Conservation (phyloP, 2,113 vertebrate genomes). For the Anser brachyrhynchus region DNA sequence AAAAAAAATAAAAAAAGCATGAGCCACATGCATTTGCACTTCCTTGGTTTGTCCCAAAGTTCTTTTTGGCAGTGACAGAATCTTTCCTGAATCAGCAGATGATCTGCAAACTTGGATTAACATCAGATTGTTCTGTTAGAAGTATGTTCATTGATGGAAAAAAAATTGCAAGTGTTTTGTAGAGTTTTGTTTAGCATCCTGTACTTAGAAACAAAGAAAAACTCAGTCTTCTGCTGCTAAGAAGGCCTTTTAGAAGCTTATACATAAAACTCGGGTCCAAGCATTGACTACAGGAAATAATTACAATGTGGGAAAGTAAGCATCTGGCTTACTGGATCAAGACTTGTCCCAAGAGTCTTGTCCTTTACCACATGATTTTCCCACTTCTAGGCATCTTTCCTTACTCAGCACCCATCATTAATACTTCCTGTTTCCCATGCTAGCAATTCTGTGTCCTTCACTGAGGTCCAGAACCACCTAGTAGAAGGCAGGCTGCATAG, state of each 20-base stretch:
- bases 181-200: not conserved
- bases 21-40: not conserved
- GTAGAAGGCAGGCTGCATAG: not conserved
- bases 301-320: not conserved
- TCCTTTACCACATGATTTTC: not conserved
- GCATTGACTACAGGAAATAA: not conserved
- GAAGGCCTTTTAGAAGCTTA: not conserved
- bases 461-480: not conserved
- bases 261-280: not conserved
- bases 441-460: not conserved
- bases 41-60: not conserved
- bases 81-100: not conserved
- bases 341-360: not conserved
- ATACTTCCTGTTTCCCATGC: not conserved
- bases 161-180: not conserved
- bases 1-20: not conserved
- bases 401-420: not conserved
- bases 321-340: not conserved
- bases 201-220: not conserved
- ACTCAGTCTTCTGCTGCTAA: not conserved
- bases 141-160: not conserved
- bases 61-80: not conserved
- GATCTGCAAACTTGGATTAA: not conserved
- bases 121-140: not conserved
- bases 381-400: not conserved